A percentile compares a stretch with the other conserved stretches of the same genome.
Conservation (phyloP, 2,888 invertebrate species). For the Ophion costatus region DNA sequence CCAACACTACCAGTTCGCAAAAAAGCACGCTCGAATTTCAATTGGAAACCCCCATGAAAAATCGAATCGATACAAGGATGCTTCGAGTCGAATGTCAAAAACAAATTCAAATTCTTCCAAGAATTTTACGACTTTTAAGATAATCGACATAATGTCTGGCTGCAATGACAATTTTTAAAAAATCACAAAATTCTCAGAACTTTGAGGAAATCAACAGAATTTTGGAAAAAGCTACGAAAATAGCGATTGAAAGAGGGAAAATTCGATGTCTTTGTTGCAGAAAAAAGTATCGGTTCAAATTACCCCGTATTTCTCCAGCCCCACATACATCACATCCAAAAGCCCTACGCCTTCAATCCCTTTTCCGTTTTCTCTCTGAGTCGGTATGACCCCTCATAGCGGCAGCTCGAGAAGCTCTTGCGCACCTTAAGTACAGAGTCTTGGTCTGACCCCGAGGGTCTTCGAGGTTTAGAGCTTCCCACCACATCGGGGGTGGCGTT, state of each 20-base stretch:
- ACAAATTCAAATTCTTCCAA: too few relatives aligned
- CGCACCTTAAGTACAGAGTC: slow-evolving; percentile 58
- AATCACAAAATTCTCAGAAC: too few relatives aligned
- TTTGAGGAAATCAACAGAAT: too few relatives aligned
- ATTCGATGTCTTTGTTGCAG: not conserved
- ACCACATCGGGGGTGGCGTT: slow-evolving; percentile 42
- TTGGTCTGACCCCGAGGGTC: slow-evolving; percentile 55
- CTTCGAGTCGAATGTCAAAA: too few relatives aligned
- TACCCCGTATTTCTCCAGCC: not conserved
- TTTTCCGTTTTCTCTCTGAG: slow-evolving; percentile 24
- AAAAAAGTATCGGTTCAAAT: not conserved
- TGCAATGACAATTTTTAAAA: too few relatives aligned
- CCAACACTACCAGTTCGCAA: too few relatives aligned
- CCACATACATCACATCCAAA: slow-evolving; percentile 19
- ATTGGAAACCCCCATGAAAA: too few relatives aligned
- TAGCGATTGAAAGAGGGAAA: not conserved
- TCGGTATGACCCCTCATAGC: slow-evolving; percentile 42
- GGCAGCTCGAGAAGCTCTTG: slow-evolving; percentile 57
- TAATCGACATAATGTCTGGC: too few relatives aligned
- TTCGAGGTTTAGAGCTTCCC: slow-evolving; percentile 62
- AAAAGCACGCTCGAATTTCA: too few relatives aligned
- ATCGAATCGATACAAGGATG: too few relatives aligned
- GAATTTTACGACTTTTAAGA: too few relatives aligned
- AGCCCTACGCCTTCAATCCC: slow-evolving; percentile 29
- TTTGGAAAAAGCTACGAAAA: not conserved